A percentile compares a stretch with the other conserved stretches of the same genome.
phyloP scores from a whole-genome alignment of 1,140 invertebrate species.

The Archegozetes longisetosus region DNA sequence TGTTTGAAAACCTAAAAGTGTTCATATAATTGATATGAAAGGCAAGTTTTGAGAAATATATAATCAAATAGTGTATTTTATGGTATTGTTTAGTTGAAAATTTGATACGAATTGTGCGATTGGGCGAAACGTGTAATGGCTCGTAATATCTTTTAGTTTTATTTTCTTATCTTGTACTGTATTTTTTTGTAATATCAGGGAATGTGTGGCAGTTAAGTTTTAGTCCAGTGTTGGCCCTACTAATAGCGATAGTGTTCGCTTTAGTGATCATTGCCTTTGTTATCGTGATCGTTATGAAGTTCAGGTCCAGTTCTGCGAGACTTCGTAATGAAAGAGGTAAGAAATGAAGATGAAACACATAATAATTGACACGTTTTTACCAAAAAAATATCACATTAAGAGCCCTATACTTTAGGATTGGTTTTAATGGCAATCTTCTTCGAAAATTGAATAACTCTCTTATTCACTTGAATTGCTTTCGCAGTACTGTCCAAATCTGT shows the following conservation, averaged over 20 bases:
- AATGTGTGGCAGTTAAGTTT: conserved; percentile 23
- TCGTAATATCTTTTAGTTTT: too few relatives aligned
- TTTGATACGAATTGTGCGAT: too few relatives aligned
- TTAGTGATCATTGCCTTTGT: conserved; percentile 21
- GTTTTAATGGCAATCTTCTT: too few relatives aligned
- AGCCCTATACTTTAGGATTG: too few relatives aligned
- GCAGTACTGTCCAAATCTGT: too few relatives aligned
- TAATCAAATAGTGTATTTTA: not conserved
- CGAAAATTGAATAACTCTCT: too few relatives aligned
- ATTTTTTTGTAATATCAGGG: conserved; percentile 11
- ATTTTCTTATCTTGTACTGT: not conserved
- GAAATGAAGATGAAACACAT: too few relatives aligned
- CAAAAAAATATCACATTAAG: too few relatives aligned
- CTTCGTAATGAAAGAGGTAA: not conserved
- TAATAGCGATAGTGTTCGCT: conserved; percentile 21
- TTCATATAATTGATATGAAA: not conserved
- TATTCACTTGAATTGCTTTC: too few relatives aligned
- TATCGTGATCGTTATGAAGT: conserved; percentile 21
- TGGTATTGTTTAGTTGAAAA: not conserved
- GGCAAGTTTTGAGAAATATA: not conserved
- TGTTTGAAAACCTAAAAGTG: not conserved
- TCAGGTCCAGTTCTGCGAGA: conserved; percentile 5
- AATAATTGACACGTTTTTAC: too few relatives aligned
- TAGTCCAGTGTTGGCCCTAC: conserved; percentile 21
- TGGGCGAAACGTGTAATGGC: too few relatives aligned